Percentiles rank a stretch among this genome's conserved stretches.
These are phyloP conservation scores for Pachymerium ferrugineum DNA, from an alignment of 2,888 invertebrate genomes.

Conservation along the genomic window DNA sequence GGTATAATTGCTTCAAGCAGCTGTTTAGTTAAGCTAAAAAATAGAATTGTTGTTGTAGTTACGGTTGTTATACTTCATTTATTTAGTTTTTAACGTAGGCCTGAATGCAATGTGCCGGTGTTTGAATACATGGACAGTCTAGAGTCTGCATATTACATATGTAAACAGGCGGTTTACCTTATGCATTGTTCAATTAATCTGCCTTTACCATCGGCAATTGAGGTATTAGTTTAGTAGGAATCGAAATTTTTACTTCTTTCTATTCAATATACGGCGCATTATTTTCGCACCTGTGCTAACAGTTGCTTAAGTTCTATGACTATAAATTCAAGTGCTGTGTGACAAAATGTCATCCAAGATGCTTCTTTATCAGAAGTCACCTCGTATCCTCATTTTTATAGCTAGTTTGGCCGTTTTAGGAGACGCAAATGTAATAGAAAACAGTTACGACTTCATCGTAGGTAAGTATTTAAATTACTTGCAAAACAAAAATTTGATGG, in stretches of 20 bases:
- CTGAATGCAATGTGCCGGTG: not conserved
- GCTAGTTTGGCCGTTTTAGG: not conserved
- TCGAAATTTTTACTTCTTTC: not conserved
- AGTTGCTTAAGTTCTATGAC: not conserved
- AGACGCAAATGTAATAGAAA: not conserved
- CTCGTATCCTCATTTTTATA: not conserved
- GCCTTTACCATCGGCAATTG: not conserved
- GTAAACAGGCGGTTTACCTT: too few relatives aligned
- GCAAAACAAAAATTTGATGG: too few relatives aligned
- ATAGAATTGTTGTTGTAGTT: too few relatives aligned
- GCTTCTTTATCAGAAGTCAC: too few relatives aligned
- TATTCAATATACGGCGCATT: not conserved
- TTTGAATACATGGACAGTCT: not conserved
- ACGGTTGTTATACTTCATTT: too few relatives aligned
- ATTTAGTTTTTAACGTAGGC: too few relatives aligned
- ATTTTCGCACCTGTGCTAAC: not conserved
- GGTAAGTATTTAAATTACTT: not conserved
- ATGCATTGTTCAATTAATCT: too few relatives aligned
- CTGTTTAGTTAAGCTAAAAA: too few relatives aligned
- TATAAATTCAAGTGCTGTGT: too few relatives aligned
- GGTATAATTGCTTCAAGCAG: too few relatives aligned
- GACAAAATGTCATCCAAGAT: too few relatives aligned
- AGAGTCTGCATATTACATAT: too few relatives aligned
- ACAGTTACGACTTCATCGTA: not conserved
- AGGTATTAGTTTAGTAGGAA: not conserved